Percentiles rank a stretch among this genome's conserved stretches.
These are phyloP conservation scores for Eulithis prunata DNA, from an alignment of 2,888 invertebrate genomes.

Conservation along the genomic window DNA sequence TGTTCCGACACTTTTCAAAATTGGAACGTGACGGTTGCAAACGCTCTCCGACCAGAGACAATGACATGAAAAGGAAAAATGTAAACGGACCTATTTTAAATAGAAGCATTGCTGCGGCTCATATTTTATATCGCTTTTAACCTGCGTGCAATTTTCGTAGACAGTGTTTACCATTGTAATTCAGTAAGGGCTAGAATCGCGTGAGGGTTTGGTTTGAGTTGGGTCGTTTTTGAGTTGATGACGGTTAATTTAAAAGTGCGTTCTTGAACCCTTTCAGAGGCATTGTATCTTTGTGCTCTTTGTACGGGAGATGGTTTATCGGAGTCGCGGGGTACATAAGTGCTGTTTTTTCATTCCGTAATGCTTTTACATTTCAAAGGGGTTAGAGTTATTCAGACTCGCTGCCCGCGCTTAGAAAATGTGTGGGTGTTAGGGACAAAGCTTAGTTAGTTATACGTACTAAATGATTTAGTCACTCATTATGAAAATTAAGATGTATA, in stretches of 20 bases:
- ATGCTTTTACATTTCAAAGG: constrained; percentile 85
- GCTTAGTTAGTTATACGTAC: too few species aligned
- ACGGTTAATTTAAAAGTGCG: constrained; percentile 84
- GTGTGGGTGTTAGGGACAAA: constrained; percentile 74
- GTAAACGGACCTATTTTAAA: constrained; percentile 83
- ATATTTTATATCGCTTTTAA: constrained; percentile 69
- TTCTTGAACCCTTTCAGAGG: constrained; percentile 85
- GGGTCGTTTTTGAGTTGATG: constrained; percentile 58
- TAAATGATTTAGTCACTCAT: too few species aligned
- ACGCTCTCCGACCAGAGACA: constrained; percentile 81
- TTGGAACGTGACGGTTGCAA: constrained; percentile 85
- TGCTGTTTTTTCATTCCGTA: constrained; percentile 85
- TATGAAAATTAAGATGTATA: too few species aligned
- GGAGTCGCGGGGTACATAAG: constrained; percentile 82
- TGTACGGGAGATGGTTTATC: constrained; percentile 84
- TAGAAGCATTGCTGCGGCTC: constrained; percentile 69
- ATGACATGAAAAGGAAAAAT: constrained; percentile 85
- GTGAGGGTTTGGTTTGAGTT: constrained; percentile 50
- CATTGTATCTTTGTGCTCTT: constrained; percentile 85
- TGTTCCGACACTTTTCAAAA: constrained; percentile 84
- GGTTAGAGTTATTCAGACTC: constrained; percentile 83
- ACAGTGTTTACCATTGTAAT: constrained; percentile 24
- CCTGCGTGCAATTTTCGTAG: constrained; percentile 53
- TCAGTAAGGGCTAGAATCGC: constrained; percentile 57
- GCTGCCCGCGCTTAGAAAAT: constrained; percentile 78